These are phyloP conservation scores for Papilio polyxenes DNA, from an alignment of 1,140 invertebrate genomes.

Conservation along the genomic window DNA sequence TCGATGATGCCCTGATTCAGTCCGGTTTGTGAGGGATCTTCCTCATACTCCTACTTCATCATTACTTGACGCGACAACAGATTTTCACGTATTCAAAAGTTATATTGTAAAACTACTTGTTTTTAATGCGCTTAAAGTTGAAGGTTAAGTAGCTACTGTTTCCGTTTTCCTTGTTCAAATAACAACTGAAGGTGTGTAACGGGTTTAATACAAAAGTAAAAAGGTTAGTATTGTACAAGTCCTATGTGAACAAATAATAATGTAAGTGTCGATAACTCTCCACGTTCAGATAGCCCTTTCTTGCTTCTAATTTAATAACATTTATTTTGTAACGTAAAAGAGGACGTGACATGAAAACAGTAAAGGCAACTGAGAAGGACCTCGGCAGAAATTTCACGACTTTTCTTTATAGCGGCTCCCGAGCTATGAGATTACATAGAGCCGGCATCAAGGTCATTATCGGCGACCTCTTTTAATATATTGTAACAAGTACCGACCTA, in stretches of 20 bases:
- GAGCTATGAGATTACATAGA: conserved; percentile 35
- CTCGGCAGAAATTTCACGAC: conserved; percentile 29
- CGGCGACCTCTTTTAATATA: conserved; percentile 30
- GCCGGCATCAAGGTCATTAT: conserved; percentile 18
- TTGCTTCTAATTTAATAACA: conserved; percentile 39
- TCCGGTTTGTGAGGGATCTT: too few species aligned
- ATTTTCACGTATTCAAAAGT: too few species aligned
- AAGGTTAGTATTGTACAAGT: conserved; percentile 5
- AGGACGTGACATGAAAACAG: conserved; percentile 42
- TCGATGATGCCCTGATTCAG: too few species aligned
- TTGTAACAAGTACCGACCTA: conserved; percentile 42
- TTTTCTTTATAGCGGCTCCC: conserved; percentile 36
- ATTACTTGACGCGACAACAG: too few species aligned
- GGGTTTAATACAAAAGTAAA: not conserved
- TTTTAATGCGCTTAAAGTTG: not conserved
- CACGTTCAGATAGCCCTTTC: conserved; percentile 27
- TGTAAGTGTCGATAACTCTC: conserved; percentile 27
- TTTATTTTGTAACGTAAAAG: conserved; percentile 43
- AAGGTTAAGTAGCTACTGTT: not conserved
- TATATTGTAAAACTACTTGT: too few species aligned
- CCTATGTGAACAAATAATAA: not conserved
- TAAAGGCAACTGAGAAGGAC: conserved; percentile 24
- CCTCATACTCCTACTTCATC: too few species aligned
- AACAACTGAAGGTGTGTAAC: too few species aligned
- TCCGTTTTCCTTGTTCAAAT: not conserved